These are phyloP conservation scores for Tromatobia lineatoria DNA, from an alignment of 2,888 invertebrate species.

Conservation along the genomic window DNA sequence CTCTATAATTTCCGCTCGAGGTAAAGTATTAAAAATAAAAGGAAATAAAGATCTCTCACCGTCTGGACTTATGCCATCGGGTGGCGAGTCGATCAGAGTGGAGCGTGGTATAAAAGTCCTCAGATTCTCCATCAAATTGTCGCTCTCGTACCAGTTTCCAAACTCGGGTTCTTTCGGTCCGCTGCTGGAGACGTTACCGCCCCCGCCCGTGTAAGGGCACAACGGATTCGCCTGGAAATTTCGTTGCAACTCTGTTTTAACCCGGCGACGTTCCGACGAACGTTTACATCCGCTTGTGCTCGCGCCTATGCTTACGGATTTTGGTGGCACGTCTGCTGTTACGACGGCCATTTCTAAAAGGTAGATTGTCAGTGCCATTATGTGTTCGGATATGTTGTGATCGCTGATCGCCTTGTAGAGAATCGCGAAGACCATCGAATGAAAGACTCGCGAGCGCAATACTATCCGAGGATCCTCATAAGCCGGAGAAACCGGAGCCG, in stretches of 20 bases:
- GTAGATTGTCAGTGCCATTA: conserved; percentile 94
- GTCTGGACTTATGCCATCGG: conserved; percentile 88
- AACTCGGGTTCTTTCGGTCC: conserved; percentile 86
- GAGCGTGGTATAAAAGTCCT: conserved; percentile 90
- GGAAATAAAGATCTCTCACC: conserved; percentile 85
- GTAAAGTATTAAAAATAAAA: background rate
- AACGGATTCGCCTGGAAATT: conserved; percentile 85
- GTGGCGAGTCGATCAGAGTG: conserved; percentile 86
- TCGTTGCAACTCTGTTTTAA: conserved; percentile 34
- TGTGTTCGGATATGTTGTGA: conserved; percentile 93
- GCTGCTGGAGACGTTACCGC: conserved; percentile 73
- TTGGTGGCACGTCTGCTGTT: conserved; percentile 84
- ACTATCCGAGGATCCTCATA: conserved; percentile 90
- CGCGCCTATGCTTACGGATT: conserved; percentile 81
- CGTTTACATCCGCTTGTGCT: conserved; percentile 9
- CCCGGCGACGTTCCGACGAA: conserved; percentile 3
- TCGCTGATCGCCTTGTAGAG: conserved; percentile 94
- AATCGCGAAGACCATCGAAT: conserved; percentile 92
- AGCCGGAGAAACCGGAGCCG: conserved; percentile 88
- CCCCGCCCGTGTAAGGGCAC: conserved; percentile 84
- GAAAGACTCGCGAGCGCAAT: conserved; percentile 88
- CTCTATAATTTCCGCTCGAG: too few species aligned
- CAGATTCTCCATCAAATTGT: conserved; percentile 92
- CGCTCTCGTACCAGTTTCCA: conserved; percentile 90
- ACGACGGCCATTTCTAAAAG: conserved; percentile 94